Conservation (phyloP, 2,113 vertebrate species). For the Bambusicola thoracicus region DNA sequence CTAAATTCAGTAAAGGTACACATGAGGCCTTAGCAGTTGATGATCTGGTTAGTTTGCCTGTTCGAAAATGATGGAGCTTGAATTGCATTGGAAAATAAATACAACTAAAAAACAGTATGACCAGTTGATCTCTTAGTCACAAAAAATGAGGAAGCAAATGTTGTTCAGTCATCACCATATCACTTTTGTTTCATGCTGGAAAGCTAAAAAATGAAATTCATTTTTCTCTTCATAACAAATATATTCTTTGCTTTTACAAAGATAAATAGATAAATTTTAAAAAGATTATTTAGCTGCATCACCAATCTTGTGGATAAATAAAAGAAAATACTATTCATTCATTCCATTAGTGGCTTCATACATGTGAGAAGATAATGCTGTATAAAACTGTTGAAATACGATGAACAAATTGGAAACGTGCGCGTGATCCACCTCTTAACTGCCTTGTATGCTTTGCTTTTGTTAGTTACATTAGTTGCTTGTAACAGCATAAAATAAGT, state of each 20-base stretch:
- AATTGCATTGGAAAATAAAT: not conserved
- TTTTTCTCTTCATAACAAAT: not conserved
- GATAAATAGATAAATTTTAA: not conserved
- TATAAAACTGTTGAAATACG: not conserved
- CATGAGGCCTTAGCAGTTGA: not conserved
- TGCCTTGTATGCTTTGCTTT: not conserved
- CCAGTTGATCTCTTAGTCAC: not conserved
- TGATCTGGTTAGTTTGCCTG: not conserved
- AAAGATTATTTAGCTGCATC: not conserved
- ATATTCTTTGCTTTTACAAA: not conserved
- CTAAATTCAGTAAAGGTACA: not conserved
- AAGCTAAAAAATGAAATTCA: not conserved
- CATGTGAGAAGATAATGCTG: not conserved
- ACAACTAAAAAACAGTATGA: not conserved
- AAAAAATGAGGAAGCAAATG: not conserved
- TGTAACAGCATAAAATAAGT: not conserved
- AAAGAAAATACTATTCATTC: not conserved
- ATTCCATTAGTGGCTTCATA: not conserved
- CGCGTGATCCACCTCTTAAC: not conserved
- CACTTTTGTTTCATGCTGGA: not conserved
- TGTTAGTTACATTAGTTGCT: not conserved
- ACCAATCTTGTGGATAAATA: not conserved
- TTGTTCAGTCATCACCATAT: not conserved
- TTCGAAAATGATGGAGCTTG: not conserved
- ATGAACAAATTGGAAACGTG: not conserved